Base-by-base conservation (phyloP, 2,113 vertebrate species). In the Sander vitreus region DNA sequence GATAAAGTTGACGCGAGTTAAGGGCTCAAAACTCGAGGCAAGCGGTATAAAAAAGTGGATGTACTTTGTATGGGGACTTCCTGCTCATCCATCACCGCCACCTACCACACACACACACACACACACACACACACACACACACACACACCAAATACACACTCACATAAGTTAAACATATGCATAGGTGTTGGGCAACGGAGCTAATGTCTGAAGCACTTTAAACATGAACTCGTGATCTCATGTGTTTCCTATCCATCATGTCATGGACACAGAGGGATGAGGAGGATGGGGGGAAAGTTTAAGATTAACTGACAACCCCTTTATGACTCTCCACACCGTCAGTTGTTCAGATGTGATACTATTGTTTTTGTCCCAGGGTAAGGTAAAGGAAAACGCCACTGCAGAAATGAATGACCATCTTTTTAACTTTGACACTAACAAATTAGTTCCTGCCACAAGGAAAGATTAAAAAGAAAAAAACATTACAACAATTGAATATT, bases 221-320 rank as follows among this genome's bases (percentile, higher is more conserved):
- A 86, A 79, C 59, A 51, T 51, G 83, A 89, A 91, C 83, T 78
- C 10, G 55, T 84, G 85, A 83, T 77, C 73, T 84, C 33, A 33
- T 60, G 81, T 80, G 80, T 79, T 85, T 76, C 72, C 55, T 58
- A 74, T 88, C 77, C 78, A 71, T 91, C 88, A 80, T 59, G 76
- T 60, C 66, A 55, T 14, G 21, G 79, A 81, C 71, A 7, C 19
- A 30, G 48, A 78, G 21, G 25, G 43, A 73, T 27, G 75, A 75
- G 50, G 81, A 78, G 21, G 45, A 27, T 2, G 39, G 78, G 23
- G 45, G 62, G 45, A 13, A 18, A 27, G 45, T 60, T 14, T 36
- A 51, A 39, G 67, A 72, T 73, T 79, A 45, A 77, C 73, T 39
- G n/a, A 62, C 54, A 51, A 3, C 18, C 25, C 19, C 27, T 74